Evolutionary conservation across 2,113 vertebrate genomes (phyloP), one percentile per base, ranked within the genome.

Genomic region (Vidua chalybeata): DNA sequence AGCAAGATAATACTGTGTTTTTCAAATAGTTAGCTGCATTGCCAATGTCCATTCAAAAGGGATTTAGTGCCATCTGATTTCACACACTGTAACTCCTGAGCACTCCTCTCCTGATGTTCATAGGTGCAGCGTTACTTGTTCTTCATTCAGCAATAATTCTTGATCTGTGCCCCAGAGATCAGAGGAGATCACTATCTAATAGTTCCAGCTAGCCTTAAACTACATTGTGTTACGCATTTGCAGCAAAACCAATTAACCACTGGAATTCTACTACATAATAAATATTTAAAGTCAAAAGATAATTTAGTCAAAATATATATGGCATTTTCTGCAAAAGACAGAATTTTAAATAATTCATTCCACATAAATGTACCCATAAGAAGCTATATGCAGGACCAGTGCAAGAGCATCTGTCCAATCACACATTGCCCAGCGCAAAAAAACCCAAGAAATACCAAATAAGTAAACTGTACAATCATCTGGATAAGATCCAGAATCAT

Each of bases 321-420:
- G 58, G 26, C 2, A 11, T 79, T 81, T 81, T 69, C 62, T 84
- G 55, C 49, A 93, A 77, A 78, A 92, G 51, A n/a, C 17, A 80
- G 49, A 81, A 59, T 88, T 87, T 91, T 76, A 83, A 95, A 92
- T 90, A 89, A 90, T 64, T 94, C 2, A 75, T 73, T 63, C 37
- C 35, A 49, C 16, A 35, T 39, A 85, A 85, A 67, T 11, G 16
- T 22, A 39, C 49, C 33, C 46, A 14, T 63, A 86, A 66, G 81
- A 90, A 11, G 23, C 49, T 43, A 39, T 28, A 67, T 11, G 8
- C 41, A 93, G 66, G 58, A 79, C 12, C 5, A 1, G 22, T 1
- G 52, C 43, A 72, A 93, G 79, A 71, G 64, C 11, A 79, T 10
- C 26, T 49, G 45, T 52, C 58, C 46, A 69, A 77, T 49, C 62